Conservation (phyloP, 2,113 vertebrate species). For the Scopus umbretta region DNA sequence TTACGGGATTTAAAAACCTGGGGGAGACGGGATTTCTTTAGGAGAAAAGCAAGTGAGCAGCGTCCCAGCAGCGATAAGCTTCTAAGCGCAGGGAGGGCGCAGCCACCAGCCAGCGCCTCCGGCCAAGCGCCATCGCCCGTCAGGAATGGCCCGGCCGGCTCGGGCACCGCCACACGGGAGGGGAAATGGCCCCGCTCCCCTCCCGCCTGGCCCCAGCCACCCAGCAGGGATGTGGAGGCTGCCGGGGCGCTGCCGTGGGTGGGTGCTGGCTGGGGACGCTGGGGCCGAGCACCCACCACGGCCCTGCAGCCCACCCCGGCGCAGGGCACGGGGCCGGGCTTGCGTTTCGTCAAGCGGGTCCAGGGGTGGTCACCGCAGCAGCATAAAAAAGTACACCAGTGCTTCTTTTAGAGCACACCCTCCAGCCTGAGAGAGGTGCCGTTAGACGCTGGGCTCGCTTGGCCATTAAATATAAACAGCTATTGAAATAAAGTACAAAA, state of each 20-base stretch:
- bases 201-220: background rate
- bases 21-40: background rate
- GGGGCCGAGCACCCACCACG: background rate
- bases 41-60: background rate
- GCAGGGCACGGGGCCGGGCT: background rate
- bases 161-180: background rate
- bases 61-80: background rate
- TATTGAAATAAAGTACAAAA: background rate
- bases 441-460: background rate
- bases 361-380: background rate
- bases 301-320: background rate
- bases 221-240: background rate
- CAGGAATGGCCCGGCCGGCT: background rate
- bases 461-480: background rate
- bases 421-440: background rate
- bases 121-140: background rate
- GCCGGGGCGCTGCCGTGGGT: background rate
- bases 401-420: background rate
- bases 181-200: background rate
- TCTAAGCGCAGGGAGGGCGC: background rate
- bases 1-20: background rate
- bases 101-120: background rate
- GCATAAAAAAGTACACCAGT: fast-evolving
- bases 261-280: background rate
- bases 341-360: background rate